Conservation (phyloP, 2,888 invertebrate genomes). For the Nephrotoma guestfalica region DNA sequence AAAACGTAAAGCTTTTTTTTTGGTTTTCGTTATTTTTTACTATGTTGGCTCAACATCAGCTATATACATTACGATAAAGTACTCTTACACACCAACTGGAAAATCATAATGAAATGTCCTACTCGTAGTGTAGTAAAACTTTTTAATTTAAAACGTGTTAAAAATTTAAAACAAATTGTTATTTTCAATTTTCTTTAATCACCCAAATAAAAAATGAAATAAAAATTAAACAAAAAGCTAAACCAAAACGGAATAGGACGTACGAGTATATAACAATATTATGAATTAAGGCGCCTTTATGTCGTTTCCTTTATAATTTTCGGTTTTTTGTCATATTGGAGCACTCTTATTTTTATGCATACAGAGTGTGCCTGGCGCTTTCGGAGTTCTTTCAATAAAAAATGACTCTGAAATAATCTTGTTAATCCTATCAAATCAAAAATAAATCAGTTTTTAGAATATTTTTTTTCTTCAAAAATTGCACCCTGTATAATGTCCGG, state of each 20-base stretch:
- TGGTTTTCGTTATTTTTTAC: neutral
- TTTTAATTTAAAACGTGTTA: neutral
- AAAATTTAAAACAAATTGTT: neutral
- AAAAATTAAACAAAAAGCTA: neutral
- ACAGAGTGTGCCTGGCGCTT: too few relatives aligned
- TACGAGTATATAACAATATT: neutral
- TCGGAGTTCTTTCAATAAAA: too few relatives aligned
- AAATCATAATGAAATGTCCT: neutral
- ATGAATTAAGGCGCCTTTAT: neutral
- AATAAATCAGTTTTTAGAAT: too few relatives aligned
- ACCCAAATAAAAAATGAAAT: neutral
- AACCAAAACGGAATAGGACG: neutral
- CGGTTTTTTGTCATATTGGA: neutral
- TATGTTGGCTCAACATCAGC: neutral
- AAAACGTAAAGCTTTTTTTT: neutral
- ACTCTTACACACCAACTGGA: neutral
- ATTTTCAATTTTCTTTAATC: neutral
- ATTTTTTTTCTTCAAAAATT: too few relatives aligned
- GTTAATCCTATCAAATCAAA: too few relatives aligned
- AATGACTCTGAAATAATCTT: too few relatives aligned
- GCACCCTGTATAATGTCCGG: neutral
- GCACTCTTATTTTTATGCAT: neutral
- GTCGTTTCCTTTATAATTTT: neutral
- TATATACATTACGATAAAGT: neutral
- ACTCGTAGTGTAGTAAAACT: neutral